Conservation (phyloP, 2,113 vertebrate species). For the Rattus rattus region DNA sequence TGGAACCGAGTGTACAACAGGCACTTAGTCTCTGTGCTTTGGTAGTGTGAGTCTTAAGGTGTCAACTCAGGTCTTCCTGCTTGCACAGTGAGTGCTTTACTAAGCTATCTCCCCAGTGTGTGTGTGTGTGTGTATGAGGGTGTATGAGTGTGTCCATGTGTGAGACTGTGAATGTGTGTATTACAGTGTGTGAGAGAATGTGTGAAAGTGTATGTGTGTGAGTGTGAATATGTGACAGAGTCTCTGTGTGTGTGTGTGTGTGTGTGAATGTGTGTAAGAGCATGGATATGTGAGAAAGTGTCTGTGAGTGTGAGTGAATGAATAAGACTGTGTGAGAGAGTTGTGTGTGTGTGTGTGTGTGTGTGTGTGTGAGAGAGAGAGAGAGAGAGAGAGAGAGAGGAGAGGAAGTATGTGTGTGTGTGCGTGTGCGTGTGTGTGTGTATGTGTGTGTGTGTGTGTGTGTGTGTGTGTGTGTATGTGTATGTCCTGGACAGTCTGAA, state of each 20-base stretch:
- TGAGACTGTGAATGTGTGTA: neutral
- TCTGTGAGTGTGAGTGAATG: neutral
- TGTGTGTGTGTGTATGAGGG: neutral
- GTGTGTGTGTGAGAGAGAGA: neutral
- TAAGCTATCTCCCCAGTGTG: neutral
- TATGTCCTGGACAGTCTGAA: accelerated
- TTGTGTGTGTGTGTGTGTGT: neutral
- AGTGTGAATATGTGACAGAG: neutral
- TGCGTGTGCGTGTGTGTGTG: neutral
- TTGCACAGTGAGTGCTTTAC: neutral
- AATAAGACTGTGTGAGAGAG: neutral
- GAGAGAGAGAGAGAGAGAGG: no score
- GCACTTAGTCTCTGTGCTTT: neutral
- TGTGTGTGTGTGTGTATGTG: neutral
- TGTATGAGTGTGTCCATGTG: neutral
- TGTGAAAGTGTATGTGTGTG: neutral
- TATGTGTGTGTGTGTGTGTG: neutral
- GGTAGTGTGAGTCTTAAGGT: neutral
- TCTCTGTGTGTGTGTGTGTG: neutral
- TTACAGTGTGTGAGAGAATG: neutral
- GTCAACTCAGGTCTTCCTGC: neutral
- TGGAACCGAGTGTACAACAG: neutral
- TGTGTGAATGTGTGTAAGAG: neutral
- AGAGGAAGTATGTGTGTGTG: neutral
- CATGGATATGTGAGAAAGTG: neutral